phyloP scores from a whole-genome alignment of 2,113 vertebrate genomes.

The Alligator sinensis region DNA sequence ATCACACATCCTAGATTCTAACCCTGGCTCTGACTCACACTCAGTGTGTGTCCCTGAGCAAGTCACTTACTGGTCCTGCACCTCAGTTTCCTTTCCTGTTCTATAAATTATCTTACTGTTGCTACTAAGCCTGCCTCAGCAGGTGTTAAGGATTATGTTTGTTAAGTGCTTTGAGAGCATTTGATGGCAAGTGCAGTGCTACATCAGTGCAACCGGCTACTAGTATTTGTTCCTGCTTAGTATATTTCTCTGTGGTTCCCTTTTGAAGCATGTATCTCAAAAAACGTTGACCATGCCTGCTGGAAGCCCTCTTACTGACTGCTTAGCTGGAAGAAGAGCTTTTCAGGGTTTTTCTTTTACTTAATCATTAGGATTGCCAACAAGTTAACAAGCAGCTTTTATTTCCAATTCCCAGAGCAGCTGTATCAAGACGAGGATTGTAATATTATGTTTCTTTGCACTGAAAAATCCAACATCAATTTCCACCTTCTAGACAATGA shows the following conservation, averaged over 20 bases:
- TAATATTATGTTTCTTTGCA: background rate
- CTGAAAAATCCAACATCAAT: background rate
- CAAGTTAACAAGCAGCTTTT: constrained; percentile 39
- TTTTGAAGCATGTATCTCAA: constrained; percentile 3
- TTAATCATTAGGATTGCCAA: constrained; percentile 27
- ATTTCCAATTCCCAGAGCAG: constrained; percentile 16
- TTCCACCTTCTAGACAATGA: constrained; percentile 29
- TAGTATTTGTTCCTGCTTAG: constrained; percentile 48
- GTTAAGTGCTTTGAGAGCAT: constrained; percentile 58
- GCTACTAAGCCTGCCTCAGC: background rate
- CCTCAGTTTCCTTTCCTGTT: constrained; percentile 15
- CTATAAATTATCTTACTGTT: background rate
- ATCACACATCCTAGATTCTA: background rate
- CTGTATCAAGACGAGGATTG: constrained; percentile 6
- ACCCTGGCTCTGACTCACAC: background rate
- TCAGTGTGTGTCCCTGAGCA: background rate
- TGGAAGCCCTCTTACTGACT: background rate
- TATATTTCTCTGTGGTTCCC: constrained; percentile 27
- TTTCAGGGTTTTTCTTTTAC: background rate
- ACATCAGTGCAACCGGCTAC: constrained; percentile 22
- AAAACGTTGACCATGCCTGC: background rate
- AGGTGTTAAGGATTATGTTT: background rate
- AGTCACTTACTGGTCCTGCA: background rate
- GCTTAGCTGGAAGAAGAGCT: background rate
- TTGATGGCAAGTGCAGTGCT: constrained; percentile 47